Evolutionary conservation across 2,113 vertebrate genomes (phyloP), one percentile per base, ranked within the genome.

Genomic region (Megaptera novaeangliae): DNA sequence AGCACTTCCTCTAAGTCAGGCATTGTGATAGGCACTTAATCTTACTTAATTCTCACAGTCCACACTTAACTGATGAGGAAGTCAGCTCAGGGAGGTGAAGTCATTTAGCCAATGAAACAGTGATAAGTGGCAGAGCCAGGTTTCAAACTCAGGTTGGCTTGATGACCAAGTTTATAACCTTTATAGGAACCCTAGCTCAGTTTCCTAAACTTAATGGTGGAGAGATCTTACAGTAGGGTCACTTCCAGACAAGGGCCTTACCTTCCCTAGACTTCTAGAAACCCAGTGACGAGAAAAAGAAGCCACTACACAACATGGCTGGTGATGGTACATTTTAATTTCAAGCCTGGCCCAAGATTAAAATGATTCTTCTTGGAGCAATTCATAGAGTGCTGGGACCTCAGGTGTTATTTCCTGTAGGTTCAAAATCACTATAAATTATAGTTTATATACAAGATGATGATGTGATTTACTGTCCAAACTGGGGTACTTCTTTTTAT

Each of bases 321-420:
- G 78, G 39, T 9, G 13, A 94, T 49, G 18, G 14, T 21, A 10
- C 20, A 34, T 82, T 93, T 46, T 27, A 36, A 77, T 57, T 85
- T 66, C 64, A 91, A 81, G 23, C 29, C 23, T 81, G 34, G 23
- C 44, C 83, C 84, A 52, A 82, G n/a, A 82, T 64, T 71, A 59
- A 90, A 72, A 83, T 57, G 46, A 83, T 78, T 92, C 57, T 71
- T 95, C 92, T 44, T 96, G 64, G 23, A 95, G 46, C 20, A 82
- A 59, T 39, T 68, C 34, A 44, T 13, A 85, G 72, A 64, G 44
- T n/a, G 52, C 36, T 52, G 27, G 17, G 78, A 41, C 61, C 52
- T 86, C 27, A 15, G 6, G 4, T 61, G 8, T 59, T 71, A 5
- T 49, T 8, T 78, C 68, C 81, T 41, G 1, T 61, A 75, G 59